A percentile compares a stretch with the other conserved stretches of the same genome.
Conservation (phyloP, 92 coral and sea anemone genomes). For the Pocillopora meandrina region DNA sequence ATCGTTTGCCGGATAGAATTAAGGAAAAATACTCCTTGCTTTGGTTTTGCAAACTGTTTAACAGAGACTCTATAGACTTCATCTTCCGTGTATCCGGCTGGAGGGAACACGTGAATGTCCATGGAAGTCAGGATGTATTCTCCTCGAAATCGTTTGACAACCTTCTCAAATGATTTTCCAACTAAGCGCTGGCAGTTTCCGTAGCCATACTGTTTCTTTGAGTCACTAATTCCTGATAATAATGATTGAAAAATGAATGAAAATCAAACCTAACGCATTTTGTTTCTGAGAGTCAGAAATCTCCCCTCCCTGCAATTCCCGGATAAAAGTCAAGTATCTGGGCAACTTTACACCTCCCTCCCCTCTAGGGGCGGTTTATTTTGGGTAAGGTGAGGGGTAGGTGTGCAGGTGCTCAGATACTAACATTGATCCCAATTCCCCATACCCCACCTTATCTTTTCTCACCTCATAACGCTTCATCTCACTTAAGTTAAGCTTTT, state of each 20-base stretch:
- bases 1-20: constrained; percentile 28
- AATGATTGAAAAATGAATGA: not conserved
- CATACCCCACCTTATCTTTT: too few species aligned
- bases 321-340: too few species aligned
- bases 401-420: too few species aligned
- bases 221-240: not conserved
- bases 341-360: too few species aligned
- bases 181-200: constrained; percentile 57
- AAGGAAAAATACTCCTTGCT: constrained; percentile 5
- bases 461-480: too few species aligned
- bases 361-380: too few species aligned
- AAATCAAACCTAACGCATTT: not conserved
- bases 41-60: constrained; percentile 3
- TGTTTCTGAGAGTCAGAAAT: too few species aligned
- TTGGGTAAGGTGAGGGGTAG: too few species aligned
- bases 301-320: too few species aligned
- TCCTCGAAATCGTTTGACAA: constrained; percentile 38
- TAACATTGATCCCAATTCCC: too few species aligned
- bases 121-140: constrained; percentile 37
- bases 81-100: constrained; percentile 28
- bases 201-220: constrained; percentile 25
- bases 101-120: constrained; percentile 55
- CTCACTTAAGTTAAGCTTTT: too few species aligned
- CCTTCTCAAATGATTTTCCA: constrained; percentile 44
- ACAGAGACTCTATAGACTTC: constrained; percentile 39